Conservation (phyloP, 2,113 vertebrate species). For the Oplegnathus fasciatus region DNA sequence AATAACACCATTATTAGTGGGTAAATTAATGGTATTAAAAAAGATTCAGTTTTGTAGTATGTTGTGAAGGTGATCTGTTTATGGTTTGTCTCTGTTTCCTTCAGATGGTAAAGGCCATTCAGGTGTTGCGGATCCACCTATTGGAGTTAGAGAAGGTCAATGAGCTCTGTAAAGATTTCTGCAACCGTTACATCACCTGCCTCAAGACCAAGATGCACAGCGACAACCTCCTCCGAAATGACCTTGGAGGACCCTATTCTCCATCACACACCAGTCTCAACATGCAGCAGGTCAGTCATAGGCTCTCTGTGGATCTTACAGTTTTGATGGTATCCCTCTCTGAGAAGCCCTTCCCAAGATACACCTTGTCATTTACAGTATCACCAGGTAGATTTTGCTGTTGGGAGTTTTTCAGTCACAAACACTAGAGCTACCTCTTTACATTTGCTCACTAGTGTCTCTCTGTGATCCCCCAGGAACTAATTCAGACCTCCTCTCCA, state of each 20-base stretch:
- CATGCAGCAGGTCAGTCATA: slow-evolving; percentile 87
- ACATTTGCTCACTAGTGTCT: slow-evolving; percentile 68
- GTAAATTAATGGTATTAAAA: neutral
- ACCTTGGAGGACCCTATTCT: slow-evolving; percentile 96
- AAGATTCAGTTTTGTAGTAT: neutral
- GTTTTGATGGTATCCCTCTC: neutral
- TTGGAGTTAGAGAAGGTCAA: slow-evolving; percentile 98
- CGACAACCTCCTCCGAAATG: slow-evolving; percentile 98
- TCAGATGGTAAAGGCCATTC: slow-evolving; percentile 99
- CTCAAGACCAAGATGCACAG: slow-evolving; percentile 99
- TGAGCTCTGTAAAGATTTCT: slow-evolving; percentile 99
- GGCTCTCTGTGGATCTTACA: neutral
- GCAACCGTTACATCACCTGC: slow-evolving; percentile 99
- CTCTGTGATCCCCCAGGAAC: slow-evolving; percentile 88
- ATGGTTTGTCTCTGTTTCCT: slow-evolving; percentile 13
- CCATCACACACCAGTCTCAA: slow-evolving; percentile 94
- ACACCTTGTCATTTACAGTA: slow-evolving; percentile 24
- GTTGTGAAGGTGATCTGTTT: neutral
- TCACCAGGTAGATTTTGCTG: slow-evolving; percentile 27
- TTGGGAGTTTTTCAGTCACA: slow-evolving; percentile 28
- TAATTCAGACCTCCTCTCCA: slow-evolving; percentile 94
- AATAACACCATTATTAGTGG: neutral
- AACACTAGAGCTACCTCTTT: slow-evolving; percentile 20
- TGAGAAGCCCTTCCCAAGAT: neutral
- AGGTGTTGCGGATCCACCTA: slow-evolving; percentile 98